Conservation (phyloP, 2,797 vertebrate genomes). For the Hybognathus amarus region DNA sequence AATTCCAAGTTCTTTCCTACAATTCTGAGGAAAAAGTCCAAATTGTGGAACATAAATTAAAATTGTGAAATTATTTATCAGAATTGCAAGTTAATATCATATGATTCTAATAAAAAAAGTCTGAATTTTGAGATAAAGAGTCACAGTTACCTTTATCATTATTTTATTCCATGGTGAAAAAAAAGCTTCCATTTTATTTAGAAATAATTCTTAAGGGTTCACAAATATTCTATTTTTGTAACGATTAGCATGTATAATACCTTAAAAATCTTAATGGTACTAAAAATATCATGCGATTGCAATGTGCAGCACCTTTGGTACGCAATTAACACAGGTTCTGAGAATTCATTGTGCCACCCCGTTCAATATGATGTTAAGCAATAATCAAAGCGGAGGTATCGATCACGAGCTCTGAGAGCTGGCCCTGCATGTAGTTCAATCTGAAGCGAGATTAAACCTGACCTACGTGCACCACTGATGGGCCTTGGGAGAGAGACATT, state of each 20-base stretch:
- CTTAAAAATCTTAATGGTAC: neutral
- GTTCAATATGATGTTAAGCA: constrained; percentile 49
- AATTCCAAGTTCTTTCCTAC: too few relatives aligned
- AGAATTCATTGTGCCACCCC: constrained; percentile 18
- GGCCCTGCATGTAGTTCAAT: constrained; percentile 52
- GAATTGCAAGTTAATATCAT: neutral
- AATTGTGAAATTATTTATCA: neutral
- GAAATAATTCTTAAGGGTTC: neutral
- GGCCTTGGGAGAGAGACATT: constrained; percentile 51
- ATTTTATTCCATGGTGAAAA: neutral
- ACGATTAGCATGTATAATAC: neutral
- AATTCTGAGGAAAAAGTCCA: too few relatives aligned
- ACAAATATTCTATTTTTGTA: neutral
- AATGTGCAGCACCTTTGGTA: neutral
- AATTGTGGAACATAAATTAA: too few relatives aligned
- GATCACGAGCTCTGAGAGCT: constrained; percentile 45
- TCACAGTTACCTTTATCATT: neutral
- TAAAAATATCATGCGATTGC: neutral
- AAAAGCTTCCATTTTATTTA: neutral
- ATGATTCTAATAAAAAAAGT: neutral
- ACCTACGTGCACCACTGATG: constrained; percentile 44
- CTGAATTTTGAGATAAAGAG: neutral
- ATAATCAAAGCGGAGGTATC: constrained; percentile 52
- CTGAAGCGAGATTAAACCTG: constrained; percentile 58
- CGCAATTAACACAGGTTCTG: constrained; percentile 7